These are phyloP conservation scores for Halocynthia roretzi DNA, from an alignment of 23 tunicate species.

Conservation along the genomic window DNA sequence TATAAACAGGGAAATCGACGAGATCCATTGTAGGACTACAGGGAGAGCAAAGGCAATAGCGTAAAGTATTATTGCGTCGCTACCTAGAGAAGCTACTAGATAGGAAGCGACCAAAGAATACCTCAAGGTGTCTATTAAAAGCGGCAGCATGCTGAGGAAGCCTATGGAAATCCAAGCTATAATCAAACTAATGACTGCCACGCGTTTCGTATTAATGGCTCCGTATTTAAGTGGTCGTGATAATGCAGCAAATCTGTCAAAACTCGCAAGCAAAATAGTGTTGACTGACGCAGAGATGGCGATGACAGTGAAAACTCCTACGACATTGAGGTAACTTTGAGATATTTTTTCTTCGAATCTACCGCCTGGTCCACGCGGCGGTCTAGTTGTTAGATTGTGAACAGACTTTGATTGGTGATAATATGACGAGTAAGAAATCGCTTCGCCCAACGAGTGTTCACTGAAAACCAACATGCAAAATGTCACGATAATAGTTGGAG, in stretches of 20 bases:
- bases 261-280: conserved; percentile 52
- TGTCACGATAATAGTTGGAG: conserved; percentile 4
- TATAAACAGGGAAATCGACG: conserved; percentile 20
- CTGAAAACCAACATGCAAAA: conserved; percentile 1
- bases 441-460: background rate
- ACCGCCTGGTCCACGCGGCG: conserved; percentile 14
- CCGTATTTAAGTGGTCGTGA: conserved; percentile 40
- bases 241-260: conserved; percentile 52
- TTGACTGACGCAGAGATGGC: conserved; percentile 57
- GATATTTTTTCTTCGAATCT: conserved; percentile 14
- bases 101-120: conserved; percentile 41
- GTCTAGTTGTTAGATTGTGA: background rate
- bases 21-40: conserved; percentile 33
- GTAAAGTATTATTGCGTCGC: conserved; percentile 33
- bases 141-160: conserved; percentile 40
- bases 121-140: conserved; percentile 20
- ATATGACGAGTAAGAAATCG: background rate
- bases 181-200: conserved; percentile 25
- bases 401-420: background rate
- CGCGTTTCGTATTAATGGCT: conserved; percentile 35
- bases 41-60: conserved; percentile 43
- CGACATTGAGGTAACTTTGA: conserved; percentile 23
- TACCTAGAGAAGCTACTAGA: conserved; percentile 27
- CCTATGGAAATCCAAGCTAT: conserved; percentile 34
- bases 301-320: conserved; percentile 54